Base-by-base conservation (phyloP, 92 coral and sea anemone species). In the Bergia sp. region DNA sequence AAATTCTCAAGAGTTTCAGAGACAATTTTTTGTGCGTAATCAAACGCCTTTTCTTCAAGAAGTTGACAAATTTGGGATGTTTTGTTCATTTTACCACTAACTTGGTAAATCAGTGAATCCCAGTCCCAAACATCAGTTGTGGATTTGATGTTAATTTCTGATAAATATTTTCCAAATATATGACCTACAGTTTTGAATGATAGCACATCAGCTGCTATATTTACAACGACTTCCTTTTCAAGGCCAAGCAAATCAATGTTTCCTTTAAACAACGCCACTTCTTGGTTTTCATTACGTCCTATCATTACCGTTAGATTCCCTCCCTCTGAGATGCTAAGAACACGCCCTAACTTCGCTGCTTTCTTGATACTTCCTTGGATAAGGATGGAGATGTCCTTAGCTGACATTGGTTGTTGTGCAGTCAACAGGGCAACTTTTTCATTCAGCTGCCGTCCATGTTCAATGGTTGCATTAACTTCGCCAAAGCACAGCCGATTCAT, bases 401-500 rank as follows among this genome's bases (percentile, higher is more conserved):
- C 55, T 39, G 49, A 38, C 53, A 76, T 10, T 15, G 81, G 1
- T 23, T 77, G 11, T 3, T 3, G 81, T 16, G 57, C 3, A 21
- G 81, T 20, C 3, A 77, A 20, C 15, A 41, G 55, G 81, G 8
- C 57, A 77, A 77, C 12, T 15, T 77, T 77, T 13, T 20, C 4
- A 18, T 77, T 77, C 44, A 73, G 3, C 3, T 73, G 37, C 16
- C 37, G 1, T 73, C 77, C 77, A 15, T 73, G 38, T 73, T 73
- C 77, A 73, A 73, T 73, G 77, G 77, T 73, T 73, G 77, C 44
- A 43, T 73, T 13, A 36, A 73, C 58, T 9, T 77, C 42, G 16
- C 38, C 58, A 44, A 77, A 38, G 81, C 81, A 77, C 57, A 77
- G 81, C 10, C 58, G 81, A 11, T 77, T 77, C 1, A 44, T 77